Evolutionary conservation across 2,888 invertebrate species (phyloP).

Genomic region (Caenorhabditis sp.): DNA sequence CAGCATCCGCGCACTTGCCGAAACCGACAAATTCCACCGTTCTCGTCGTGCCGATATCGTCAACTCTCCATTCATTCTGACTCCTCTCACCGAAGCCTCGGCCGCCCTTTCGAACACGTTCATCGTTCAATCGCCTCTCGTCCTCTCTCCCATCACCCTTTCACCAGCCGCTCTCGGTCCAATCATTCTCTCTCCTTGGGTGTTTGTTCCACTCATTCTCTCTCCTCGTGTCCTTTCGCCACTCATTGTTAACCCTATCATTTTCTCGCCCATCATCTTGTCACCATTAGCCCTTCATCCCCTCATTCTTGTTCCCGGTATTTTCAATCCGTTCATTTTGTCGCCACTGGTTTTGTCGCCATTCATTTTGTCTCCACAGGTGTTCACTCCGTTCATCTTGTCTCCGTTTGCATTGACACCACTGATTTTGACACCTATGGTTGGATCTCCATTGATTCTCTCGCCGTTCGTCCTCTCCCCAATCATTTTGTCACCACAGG

Average conservation of each 20-base stretch:
- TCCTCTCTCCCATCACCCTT: conserved; percentile 60
- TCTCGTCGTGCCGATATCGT: conserved; percentile 46
- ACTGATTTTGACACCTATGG: conserved; percentile 62
- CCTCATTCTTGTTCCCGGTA: conserved; percentile 59
- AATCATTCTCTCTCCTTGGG: conserved; percentile 66
- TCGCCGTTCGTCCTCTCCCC: conserved; percentile 67
- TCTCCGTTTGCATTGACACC: conserved; percentile 65
- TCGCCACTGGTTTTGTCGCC: conserved; percentile 64
- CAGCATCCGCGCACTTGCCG: conserved; percentile 56
- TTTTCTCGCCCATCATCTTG: conserved; percentile 60
- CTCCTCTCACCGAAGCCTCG: conserved; percentile 44
- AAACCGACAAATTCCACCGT: conserved; percentile 47
- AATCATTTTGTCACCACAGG: conserved; percentile 66
- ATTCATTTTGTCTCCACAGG: conserved; percentile 65
- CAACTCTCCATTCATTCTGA: conserved; percentile 50
- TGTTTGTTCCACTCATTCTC: conserved; percentile 63
- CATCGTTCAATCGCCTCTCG: conserved; percentile 57
- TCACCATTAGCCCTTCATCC: conserved; percentile 66
- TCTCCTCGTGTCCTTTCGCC: conserved; percentile 65
- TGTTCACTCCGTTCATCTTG: conserved; percentile 64
- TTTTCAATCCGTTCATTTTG: conserved; percentile 64
- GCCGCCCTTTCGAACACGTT: conserved; percentile 52
- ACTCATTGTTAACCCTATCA: conserved; percentile 55
- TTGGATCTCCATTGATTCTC: conserved; percentile 60
- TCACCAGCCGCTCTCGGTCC: conserved; percentile 65